Evolutionary conservation across 2,113 vertebrate species (phyloP), one percentile per base, ranked within the genome.

Genomic region (Phylloscopus trochiloides): DNA sequence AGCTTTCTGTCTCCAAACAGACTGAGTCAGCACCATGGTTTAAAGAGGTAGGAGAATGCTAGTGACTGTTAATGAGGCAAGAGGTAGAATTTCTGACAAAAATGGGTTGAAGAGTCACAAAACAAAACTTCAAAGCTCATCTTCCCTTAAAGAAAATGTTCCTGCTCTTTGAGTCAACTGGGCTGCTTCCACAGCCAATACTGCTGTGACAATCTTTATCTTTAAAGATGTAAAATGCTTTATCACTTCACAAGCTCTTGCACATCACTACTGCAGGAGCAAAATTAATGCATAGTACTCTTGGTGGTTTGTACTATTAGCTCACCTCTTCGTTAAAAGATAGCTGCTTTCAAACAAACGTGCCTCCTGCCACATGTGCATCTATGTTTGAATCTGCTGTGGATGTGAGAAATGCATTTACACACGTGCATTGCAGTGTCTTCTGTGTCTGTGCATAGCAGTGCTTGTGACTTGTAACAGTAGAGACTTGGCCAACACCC

Each of bases 1-100:
- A 94, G 40, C 86, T 96, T 97, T 96, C 91, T 95, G 78, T 93
- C 63, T 96, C 55, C 80, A 94, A 94, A 97, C 42, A 94, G 59
- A 51, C 58, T 92, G 73, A 96, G 61, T 91, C 84, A 94, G 61
- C 43, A 65, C 24, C 14, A 1, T 15, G 48, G 22, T 83, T 79
- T 92, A 84, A 92, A 92, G 82, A 81, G 52, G 74, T 5, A 92
- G 57, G 16, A 25, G 32, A 55, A 78, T n/a, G 36, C 15, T 88
- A 61, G 12, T 34, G 59, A 59, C 19, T 61, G 25, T 70, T 76
- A 51, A 54, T 6, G 29, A 93, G 50, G 18, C 26, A 92, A 85
- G 47, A 75, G 32, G 45, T 9, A 85, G 21, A 93, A 94, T 73
- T 91, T 84, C 78, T 66, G 54, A 76, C 72, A 72, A 76, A 76